A percentile compares a stretch with the other conserved stretches of the same genome.
phyloP scores from a whole-genome alignment of 2,797 vertebrate genomes.

The Poecilia wingei region DNA sequence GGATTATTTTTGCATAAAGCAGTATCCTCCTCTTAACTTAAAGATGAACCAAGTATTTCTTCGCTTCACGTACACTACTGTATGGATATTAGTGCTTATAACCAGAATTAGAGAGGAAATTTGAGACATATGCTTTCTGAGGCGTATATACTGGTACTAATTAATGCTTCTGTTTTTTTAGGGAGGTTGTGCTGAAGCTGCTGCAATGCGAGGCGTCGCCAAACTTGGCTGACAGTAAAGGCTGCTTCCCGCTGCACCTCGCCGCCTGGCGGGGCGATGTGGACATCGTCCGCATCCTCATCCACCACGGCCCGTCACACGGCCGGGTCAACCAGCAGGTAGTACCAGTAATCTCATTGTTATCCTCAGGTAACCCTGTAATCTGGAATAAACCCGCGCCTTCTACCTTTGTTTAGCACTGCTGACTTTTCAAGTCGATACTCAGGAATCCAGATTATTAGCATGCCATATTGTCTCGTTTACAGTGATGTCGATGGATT shows the following conservation, averaged over 20 bases:
- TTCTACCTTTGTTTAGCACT: not conserved
- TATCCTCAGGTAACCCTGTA: not conserved
- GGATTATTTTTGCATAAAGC: not conserved
- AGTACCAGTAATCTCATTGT: slow-evolving; percentile 6
- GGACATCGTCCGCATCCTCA: slow-evolving; percentile 95
- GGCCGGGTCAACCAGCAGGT: slow-evolving; percentile 97
- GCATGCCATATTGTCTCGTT: no score
- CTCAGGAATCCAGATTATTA: not conserved
- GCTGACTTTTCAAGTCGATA: not conserved
- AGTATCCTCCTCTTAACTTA: not conserved
- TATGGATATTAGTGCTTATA: no score
- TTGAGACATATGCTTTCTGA: not conserved
- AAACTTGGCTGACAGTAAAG: slow-evolving; percentile 93
- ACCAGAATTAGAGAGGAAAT: not conserved
- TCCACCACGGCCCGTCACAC: slow-evolving; percentile 92
- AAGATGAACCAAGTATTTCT: no score
- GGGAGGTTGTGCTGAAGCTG: slow-evolving; percentile 94
- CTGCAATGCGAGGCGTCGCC: slow-evolving; percentile 94
- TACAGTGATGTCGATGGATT: no score
- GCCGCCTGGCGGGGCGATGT: slow-evolving; percentile 96
- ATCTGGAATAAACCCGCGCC: not conserved
- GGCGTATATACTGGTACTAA: not conserved
- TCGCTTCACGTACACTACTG: no score
- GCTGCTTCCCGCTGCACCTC: slow-evolving; percentile 95
- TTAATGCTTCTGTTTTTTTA: slow-evolving; percentile 50